Evolutionary conservation across 2,888 invertebrate genomes (phyloP).

Genomic region (Cistogaster globosa): DNA sequence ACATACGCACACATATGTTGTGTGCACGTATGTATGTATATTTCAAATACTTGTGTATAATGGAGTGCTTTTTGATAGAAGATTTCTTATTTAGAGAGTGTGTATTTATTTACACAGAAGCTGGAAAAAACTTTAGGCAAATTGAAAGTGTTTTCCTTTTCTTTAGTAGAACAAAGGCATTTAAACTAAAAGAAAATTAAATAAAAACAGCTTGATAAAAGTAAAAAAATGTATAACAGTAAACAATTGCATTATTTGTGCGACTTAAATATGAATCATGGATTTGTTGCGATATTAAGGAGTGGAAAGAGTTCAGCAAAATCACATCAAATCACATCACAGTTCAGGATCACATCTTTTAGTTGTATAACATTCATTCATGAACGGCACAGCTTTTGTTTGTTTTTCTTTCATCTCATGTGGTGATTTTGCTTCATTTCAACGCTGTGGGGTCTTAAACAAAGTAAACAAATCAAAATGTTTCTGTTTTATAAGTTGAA

Average conservation of each 20-base stretch:
- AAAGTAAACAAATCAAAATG: conserved; percentile 7
- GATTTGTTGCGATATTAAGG: too few relatives aligned
- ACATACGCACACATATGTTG: background rate
- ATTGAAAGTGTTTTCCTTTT: conserved; percentile 4
- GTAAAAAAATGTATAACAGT: too few relatives aligned
- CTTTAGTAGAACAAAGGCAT: background rate
- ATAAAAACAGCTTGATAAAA: background rate
- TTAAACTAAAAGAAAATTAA: background rate
- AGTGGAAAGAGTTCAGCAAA: too few relatives aligned
- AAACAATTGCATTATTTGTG: too few relatives aligned
- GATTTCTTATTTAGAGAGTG: background rate
- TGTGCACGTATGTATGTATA: background rate
- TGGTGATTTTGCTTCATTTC: background rate
- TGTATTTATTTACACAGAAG: conserved; percentile 3
- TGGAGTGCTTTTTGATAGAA: background rate
- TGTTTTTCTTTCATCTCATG: too few relatives aligned
- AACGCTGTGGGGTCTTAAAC: background rate
- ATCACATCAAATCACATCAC: too few relatives aligned
- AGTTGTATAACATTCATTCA: too few relatives aligned
- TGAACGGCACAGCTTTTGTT: too few relatives aligned
- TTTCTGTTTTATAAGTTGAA: background rate
- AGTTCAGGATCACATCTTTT: too few relatives aligned
- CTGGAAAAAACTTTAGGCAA: conserved; percentile 40
- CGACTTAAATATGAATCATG: too few relatives aligned
- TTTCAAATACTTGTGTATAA: background rate